Conservation (phyloP, 1,140 invertebrate genomes). For the Apis dorsata region DNA sequence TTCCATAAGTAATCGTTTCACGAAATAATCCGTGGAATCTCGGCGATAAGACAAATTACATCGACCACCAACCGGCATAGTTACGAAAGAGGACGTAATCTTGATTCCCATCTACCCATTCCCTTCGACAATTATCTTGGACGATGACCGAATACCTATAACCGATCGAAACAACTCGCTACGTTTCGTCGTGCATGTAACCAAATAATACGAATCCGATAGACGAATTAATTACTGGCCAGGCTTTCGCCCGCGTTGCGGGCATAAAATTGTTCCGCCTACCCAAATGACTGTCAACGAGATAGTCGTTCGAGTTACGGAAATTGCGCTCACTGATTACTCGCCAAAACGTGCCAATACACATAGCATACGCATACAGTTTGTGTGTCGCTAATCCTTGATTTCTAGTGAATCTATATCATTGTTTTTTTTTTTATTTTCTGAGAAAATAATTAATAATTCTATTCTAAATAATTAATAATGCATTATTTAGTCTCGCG, state of each 20-base stretch:
- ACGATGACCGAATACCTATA: background rate
- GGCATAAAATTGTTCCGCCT: slow-evolving; percentile 23
- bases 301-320: slow-evolving; percentile 25
- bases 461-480: too few species aligned
- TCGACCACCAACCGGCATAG: background rate
- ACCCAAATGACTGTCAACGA: slow-evolving; percentile 23
- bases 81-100: slow-evolving; percentile 21
- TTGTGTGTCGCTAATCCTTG: background rate
- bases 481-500: too few species aligned
- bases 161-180: background rate
- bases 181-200: background rate
- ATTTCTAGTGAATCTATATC: background rate
- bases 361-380: background rate
- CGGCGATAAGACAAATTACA: slow-evolving; percentile 13
- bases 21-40: slow-evolving; percentile 24
- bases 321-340: slow-evolving; percentile 44
- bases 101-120: background rate
- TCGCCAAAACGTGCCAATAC: background rate
- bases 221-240: slow-evolving; percentile 52
- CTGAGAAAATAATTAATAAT: too few species aligned
- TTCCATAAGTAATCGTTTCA: background rate
- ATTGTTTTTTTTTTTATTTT: background rate
- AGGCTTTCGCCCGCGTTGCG: slow-evolving; percentile 1
- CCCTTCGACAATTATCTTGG: slow-evolving; percentile 19
- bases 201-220: slow-evolving; percentile 33